These are phyloP conservation scores for Caenorhabditis tropicalis DNA, from an alignment of 1,140 invertebrate species.

Conservation along the genomic window DNA sequence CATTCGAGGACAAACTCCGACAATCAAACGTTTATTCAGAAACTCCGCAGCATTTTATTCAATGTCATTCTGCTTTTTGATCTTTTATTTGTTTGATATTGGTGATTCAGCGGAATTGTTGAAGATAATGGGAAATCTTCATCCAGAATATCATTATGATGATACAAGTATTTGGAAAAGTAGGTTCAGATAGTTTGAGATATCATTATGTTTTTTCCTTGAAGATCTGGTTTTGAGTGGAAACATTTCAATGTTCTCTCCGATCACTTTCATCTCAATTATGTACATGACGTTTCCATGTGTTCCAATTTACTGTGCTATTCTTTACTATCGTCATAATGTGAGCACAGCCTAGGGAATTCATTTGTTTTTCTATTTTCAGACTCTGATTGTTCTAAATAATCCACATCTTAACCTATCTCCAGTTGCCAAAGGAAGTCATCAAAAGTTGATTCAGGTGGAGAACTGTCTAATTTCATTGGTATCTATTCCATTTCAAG, in stretches of 20 bases:
- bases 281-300: constrained; percentile 37
- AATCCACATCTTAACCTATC: neutral
- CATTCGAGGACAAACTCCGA: neutral
- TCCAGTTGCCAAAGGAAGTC: neutral
- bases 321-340: neutral
- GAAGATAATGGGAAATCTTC: neutral
- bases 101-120: neutral
- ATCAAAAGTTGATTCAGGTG: neutral
- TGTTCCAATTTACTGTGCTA: neutral
- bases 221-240: neutral
- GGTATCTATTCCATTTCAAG: neutral
- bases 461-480: too few relatives aligned
- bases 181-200: neutral
- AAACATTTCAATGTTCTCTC: neutral
- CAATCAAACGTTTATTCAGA: neutral
- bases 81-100: neutral
- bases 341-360: neutral
- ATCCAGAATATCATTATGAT: constrained; percentile 24
- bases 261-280: neutral
- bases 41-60: neutral
- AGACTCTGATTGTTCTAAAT: neutral
- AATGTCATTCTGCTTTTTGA: neutral
- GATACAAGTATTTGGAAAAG: neutral
- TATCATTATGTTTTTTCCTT: neutral
- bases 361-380: neutral